Conservation (phyloP, 2,113 vertebrate species). For the Scortum barcoo region DNA sequence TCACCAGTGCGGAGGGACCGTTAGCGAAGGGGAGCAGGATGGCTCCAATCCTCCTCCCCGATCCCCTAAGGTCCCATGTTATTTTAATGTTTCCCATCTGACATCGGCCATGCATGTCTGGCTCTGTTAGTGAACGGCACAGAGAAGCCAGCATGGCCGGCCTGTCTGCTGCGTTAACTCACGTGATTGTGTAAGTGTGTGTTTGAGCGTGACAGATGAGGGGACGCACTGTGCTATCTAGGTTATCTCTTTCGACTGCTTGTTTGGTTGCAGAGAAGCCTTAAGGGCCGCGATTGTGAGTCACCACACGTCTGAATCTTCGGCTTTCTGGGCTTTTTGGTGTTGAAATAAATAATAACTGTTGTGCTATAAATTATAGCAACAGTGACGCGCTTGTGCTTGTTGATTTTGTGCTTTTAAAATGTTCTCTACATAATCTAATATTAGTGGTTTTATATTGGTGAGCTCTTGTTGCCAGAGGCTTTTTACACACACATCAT, state of each 20-base stretch:
- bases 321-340: neutral
- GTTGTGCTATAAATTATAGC: neutral
- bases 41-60: slow-evolving; percentile 45
- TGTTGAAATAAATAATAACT: neutral
- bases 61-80: slow-evolving; percentile 69
- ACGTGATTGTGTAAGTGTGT: slow-evolving; percentile 1
- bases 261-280: slow-evolving; percentile 33
- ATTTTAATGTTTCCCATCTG: slow-evolving; percentile 76
- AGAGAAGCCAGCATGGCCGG: slow-evolving; percentile 14
- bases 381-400: neutral
- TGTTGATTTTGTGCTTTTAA: neutral
- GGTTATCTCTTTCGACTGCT: slow-evolving; percentile 57
- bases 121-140: slow-evolving; percentile 23
- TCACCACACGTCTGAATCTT: slow-evolving; percentile 31
- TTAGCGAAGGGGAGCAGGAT: slow-evolving; percentile 49
- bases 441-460: neutral
- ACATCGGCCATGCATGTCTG: slow-evolving; percentile 53
- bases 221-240: slow-evolving; percentile 26
- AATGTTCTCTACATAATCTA: neutral
- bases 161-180: slow-evolving; percentile 37
- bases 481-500: slow-evolving; percentile 12
- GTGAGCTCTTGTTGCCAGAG: neutral
- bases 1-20: slow-evolving; percentile 16
- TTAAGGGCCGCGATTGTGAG: slow-evolving; percentile 28
- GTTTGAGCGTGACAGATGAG: slow-evolving; percentile 41